Evolutionary conservation across 1,140 invertebrate species (phyloP).

Genomic region (Drosophila dunni): DNA sequence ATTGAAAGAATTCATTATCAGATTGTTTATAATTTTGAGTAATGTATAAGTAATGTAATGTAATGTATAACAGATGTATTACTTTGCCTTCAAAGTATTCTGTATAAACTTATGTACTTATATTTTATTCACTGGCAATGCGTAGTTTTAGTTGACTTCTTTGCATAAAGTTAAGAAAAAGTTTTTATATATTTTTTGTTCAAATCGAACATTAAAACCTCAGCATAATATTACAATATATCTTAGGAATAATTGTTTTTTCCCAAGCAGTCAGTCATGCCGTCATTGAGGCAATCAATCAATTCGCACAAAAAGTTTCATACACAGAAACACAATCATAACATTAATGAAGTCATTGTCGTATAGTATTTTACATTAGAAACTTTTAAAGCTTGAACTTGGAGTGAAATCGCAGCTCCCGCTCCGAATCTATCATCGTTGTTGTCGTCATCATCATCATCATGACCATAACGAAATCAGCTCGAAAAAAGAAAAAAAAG

Average conservation of each 20-base stretch:
- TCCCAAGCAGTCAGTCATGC: neutral
- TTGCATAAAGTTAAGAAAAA: too few relatives aligned
- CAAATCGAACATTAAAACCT: too few relatives aligned
- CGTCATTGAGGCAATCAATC: conserved; percentile 3
- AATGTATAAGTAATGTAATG: too few relatives aligned
- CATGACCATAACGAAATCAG: conserved; percentile 14
- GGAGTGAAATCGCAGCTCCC: conserved; percentile 2
- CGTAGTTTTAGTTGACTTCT: too few relatives aligned
- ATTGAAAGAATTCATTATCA: too few relatives aligned
- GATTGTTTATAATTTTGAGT: too few relatives aligned
- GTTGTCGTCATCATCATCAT: conserved; percentile 7
- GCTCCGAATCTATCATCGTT: neutral
- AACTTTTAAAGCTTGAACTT: conserved; percentile 12
- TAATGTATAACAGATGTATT: too few relatives aligned
- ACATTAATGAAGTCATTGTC: conserved; percentile 14
- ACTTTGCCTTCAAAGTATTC: too few relatives aligned
- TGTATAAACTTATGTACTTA: too few relatives aligned
- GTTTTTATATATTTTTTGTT: too few relatives aligned
- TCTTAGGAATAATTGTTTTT: neutral
- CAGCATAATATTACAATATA: neutral
- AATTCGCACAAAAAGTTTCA: neutral
- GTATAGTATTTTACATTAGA: conserved; percentile 8
- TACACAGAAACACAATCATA: neutral
- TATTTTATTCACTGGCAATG: too few relatives aligned
- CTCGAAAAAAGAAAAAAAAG: conserved; percentile 8